Percentiles rank a stretch among this genome's conserved stretches.
Conservation (phyloP, 2,888 invertebrate genomes). For the Tyria jacobaeae region DNA sequence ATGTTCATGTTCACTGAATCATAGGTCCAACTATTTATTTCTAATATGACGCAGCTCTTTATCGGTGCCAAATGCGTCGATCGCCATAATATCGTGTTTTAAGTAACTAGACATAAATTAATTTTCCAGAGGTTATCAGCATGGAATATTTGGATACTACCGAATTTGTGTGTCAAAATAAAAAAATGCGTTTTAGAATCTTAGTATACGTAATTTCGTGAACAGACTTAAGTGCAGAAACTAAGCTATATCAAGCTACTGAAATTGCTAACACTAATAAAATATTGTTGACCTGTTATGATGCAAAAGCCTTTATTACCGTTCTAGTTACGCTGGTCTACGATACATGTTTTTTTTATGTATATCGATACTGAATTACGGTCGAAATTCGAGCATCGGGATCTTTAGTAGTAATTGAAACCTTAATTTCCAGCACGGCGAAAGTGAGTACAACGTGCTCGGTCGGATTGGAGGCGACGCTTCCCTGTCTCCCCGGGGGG, state of each 20-base stretch:
- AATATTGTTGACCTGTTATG: too few relatives aligned
- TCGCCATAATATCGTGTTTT: conserved; percentile 9
- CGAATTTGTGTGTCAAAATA: background rate
- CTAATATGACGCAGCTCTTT: conserved; percentile 26
- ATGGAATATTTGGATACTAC: background rate
- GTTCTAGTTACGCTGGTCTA: too few relatives aligned
- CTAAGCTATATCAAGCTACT: too few relatives aligned
- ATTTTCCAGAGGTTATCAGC: conserved; percentile 10
- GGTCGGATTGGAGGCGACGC: conserved; percentile 97
- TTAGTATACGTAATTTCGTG: background rate
- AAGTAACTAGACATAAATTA: conserved; percentile 16
- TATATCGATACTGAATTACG: too few relatives aligned
- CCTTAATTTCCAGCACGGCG: conserved; percentile 91
- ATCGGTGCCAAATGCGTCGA: conserved; percentile 53
- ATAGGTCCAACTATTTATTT: conserved; percentile 21
- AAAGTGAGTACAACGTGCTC: conserved; percentile 95
- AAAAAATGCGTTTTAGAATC: background rate
- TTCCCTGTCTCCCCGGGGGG: conserved; percentile 92
- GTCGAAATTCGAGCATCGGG: too few relatives aligned
- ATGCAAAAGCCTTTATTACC: too few relatives aligned
- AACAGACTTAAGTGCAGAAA: background rate
- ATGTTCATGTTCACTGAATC: background rate
- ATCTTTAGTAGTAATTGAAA: too few relatives aligned
- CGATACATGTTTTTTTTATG: too few relatives aligned
- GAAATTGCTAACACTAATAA: too few relatives aligned